These are phyloP conservation scores for Betta splendens DNA, from an alignment of 2,797 vertebrate genomes.

Conservation along the genomic window DNA sequence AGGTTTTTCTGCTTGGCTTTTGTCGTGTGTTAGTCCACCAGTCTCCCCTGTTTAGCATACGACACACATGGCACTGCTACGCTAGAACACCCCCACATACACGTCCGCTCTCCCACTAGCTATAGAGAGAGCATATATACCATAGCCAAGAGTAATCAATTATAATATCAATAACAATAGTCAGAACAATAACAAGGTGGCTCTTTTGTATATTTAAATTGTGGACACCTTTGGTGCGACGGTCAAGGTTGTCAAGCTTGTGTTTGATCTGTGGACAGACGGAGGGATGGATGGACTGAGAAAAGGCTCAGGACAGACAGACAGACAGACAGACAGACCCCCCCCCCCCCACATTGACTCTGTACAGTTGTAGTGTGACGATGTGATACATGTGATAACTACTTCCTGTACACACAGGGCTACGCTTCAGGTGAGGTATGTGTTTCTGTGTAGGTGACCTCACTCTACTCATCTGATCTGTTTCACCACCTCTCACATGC, in stretches of 20 bases:
- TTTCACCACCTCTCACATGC: conserved; percentile 37
- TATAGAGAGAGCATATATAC: conserved; percentile 66
- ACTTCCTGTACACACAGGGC: conserved; percentile 27
- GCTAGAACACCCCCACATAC: conserved; percentile 19
- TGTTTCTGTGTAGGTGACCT: conserved; percentile 24
- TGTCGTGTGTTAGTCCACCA: conserved; percentile 31
- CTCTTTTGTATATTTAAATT: conserved; percentile 56
- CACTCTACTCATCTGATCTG: conserved; percentile 9
- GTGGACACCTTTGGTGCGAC: conserved; percentile 81
- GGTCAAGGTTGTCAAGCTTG: conserved; percentile 62
- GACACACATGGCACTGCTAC: conserved; percentile 48
- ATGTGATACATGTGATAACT: conserved; percentile 17
- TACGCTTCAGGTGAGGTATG: conserved; percentile 46
- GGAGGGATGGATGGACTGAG: conserved; percentile 53
- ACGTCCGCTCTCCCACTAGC: conserved; percentile 36
- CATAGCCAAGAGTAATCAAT: conserved; percentile 62
- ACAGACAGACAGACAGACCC: no score
- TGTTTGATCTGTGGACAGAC: conserved; percentile 61
- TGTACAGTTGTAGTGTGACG: conserved; percentile 47
- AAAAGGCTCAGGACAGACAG: conserved; percentile 69
- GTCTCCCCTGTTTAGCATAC: conserved; percentile 63
- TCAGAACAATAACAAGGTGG: conserved; percentile 60
- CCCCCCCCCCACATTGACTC: conserved; percentile 29
- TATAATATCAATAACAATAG: conserved; percentile 65
- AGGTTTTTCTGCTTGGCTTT: conserved; percentile 10